Conservation (phyloP, 2,113 vertebrate genomes). For the Cinclus cinclus region DNA sequence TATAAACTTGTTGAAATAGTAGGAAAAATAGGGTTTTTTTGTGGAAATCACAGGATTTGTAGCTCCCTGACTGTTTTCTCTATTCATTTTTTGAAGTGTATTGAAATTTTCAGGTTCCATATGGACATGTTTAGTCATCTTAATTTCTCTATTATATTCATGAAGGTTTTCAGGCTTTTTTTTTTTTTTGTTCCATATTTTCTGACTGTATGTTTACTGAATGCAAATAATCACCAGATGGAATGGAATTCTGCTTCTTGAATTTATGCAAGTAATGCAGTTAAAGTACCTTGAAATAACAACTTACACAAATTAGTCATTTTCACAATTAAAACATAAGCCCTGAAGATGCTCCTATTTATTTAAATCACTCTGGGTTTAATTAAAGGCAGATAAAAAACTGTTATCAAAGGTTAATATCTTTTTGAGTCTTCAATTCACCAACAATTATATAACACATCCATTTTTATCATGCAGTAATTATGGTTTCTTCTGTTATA, state of each 20-base stretch:
- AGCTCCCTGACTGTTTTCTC: not conserved
- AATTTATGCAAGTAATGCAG: not conserved
- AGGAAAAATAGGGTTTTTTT: not conserved
- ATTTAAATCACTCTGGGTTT: not conserved
- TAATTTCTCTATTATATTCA: not conserved
- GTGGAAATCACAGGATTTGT: not conserved
- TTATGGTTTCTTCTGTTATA: not conserved
- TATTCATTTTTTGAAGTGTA: not conserved
- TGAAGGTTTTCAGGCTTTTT: not conserved
- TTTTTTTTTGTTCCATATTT: not conserved
- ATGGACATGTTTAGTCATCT: not conserved
- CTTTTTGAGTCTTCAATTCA: not conserved
- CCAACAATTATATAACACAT: not conserved
- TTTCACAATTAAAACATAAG: not conserved
- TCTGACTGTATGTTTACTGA: not conserved
- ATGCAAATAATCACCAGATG: constrained; percentile 43
- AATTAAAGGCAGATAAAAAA: not conserved
- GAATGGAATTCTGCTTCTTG: not conserved
- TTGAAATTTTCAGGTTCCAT: not conserved
- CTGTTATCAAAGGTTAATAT: not conserved
- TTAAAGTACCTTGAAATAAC: constrained; percentile 9
- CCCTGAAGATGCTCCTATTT: not conserved
- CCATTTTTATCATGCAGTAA: not conserved
- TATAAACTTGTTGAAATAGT: not conserved
- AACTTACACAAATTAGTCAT: not conserved